Conservation (phyloP, 2,888 invertebrate species). For the Bellardia bayeri region DNA sequence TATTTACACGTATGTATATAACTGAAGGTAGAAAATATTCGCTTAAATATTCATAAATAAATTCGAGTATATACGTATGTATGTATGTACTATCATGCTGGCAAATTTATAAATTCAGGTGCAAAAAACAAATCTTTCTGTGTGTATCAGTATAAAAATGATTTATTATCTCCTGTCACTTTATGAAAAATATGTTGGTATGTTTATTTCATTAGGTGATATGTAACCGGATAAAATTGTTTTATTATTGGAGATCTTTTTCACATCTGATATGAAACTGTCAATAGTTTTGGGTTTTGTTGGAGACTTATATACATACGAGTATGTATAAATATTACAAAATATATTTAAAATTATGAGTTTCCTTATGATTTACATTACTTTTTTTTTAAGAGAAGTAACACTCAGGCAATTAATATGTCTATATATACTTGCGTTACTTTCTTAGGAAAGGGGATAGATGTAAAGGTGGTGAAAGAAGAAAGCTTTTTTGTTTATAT, state of each 20-base stretch:
- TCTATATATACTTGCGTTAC: too few species aligned
- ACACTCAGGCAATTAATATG: too few species aligned
- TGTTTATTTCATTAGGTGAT: background rate
- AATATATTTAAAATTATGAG: too few species aligned
- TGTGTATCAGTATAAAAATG: background rate
- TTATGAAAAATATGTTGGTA: background rate
- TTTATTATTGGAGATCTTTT: background rate
- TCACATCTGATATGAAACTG: too few species aligned
- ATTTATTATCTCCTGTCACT: background rate
- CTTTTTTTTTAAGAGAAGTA: too few species aligned
- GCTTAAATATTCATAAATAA: slow-evolving; percentile 7
- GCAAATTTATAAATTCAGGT: slow-evolving; percentile 23
- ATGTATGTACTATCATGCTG: background rate
- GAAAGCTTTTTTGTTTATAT: too few species aligned
- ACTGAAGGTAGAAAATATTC: background rate
- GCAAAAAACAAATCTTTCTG: slow-evolving; percentile 8
- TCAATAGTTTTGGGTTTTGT: too few species aligned
- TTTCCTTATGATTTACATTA: too few species aligned
- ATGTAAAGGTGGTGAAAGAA: too few species aligned
- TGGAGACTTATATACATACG: too few species aligned
- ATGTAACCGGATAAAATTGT: background rate
- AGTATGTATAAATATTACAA: too few species aligned
- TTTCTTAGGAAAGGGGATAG: too few species aligned
- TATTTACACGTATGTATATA: background rate
- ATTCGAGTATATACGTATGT: background rate